phyloP scores from a whole-genome alignment of 2,113 vertebrate genomes.

The Spermophilus dauricus region DNA sequence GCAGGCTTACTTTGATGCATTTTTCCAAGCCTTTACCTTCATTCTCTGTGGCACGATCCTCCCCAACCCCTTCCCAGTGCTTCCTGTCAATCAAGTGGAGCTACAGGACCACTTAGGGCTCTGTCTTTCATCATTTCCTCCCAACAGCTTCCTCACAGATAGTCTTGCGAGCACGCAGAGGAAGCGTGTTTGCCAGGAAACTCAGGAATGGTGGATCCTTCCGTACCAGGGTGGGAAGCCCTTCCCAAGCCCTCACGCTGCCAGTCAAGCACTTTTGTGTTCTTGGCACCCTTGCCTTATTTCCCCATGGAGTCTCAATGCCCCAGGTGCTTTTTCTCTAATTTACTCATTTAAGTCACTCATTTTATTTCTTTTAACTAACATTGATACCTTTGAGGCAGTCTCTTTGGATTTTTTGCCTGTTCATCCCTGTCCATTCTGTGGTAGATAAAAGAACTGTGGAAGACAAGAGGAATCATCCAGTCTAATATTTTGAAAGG shows the following conservation, averaged over 20 bases:
- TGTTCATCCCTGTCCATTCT: background rate
- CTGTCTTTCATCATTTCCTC: background rate
- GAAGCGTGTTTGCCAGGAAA: background rate
- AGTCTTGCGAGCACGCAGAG: background rate
- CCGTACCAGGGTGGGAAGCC: background rate
- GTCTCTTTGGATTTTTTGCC: background rate
- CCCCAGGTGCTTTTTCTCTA: background rate
- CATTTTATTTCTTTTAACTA: background rate
- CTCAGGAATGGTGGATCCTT: background rate
- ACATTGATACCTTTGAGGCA: background rate
- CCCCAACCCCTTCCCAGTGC: background rate
- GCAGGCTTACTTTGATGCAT: background rate
- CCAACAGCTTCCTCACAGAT: background rate
- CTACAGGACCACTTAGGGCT: background rate
- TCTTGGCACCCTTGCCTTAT: background rate
- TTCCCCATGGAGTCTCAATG: background rate
- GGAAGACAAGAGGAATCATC: background rate
- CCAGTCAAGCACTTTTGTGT: background rate
- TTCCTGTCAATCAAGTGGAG: constrained; percentile 22
- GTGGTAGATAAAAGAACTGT: background rate
- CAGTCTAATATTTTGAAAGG: background rate
- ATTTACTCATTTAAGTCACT: background rate
- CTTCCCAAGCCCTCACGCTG: background rate
- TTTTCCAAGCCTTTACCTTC: background rate
- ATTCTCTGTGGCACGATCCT: background rate